Evolutionary conservation across 1,140 invertebrate species (phyloP), one percentile per base, ranked within the genome.

Genomic region (Lepidostoma basale): DNA sequence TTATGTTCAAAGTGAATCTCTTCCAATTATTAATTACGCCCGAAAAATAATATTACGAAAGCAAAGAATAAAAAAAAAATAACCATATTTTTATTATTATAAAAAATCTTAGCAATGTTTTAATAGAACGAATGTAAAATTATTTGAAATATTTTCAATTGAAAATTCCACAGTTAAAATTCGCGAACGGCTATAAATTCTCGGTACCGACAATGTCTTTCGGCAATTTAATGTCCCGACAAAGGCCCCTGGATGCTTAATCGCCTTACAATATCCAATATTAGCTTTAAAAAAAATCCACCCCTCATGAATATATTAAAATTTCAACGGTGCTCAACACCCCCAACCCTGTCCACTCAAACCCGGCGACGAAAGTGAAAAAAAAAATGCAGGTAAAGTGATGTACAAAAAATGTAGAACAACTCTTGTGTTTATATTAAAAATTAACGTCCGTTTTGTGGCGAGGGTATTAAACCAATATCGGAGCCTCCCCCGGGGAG

Each of bases 341-440:
- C 62, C 45, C 22, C 47, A 26, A 36, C 23, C 62, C 20, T 28
- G 60, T 63, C 56, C 36, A 36, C 56, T 58, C 30, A 5, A 59
- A 39, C 56, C 25, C 40, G 14, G 62, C 49, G 14, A 45, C 16
- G n/a, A 52, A 64, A 47, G 18, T 30, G 60, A 62, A 62, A 70
- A 67, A 70, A 70, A 70, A 42, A 14, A 62, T 22, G 62, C 44
- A 64, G 62, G 62, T 64, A 64, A 58, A 58, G 42, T 44, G 58
- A 14, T 56, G 56, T 62, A 67, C 56, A 70, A 70, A 70, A 70
- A 62, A 64, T 65, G 60, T 72, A 72, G 63, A 66, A 68, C 67
- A 47, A 59, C 67, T 58, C 64, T 52, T 68, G 63, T 72, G 70
- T 72, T 72, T 72, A 72, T 72, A 72, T 72, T 72, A 72, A 72